These are phyloP conservation scores for Actinia tenebrosa DNA, from an alignment of 64 coral and sea anemone genomes.

Conservation along the genomic window DNA sequence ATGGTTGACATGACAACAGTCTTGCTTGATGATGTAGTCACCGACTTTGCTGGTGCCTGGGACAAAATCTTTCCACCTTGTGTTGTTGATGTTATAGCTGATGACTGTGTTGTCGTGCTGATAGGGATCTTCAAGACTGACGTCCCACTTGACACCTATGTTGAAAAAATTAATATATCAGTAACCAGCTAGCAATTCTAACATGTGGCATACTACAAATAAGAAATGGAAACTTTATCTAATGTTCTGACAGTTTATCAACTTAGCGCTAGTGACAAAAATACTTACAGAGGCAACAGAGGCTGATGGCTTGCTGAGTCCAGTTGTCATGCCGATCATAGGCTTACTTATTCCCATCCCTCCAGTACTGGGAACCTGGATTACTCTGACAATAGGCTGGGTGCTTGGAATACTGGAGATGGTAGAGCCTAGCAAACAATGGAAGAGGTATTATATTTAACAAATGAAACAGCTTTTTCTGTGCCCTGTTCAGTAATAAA, in stretches of 20 bases:
- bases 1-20: conserved; percentile 84
- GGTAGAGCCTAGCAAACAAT: neutral
- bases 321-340: conserved; percentile 68
- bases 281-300: neutral
- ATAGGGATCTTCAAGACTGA: neutral
- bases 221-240: too few relatives aligned
- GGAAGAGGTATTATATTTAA: too few relatives aligned
- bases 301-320: conserved; percentile 48
- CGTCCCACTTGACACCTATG: neutral
- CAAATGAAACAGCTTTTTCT: too few relatives aligned
- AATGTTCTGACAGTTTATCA: too few relatives aligned
- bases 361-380: conserved; percentile 76
- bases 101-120: neutral
- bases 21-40: conserved; percentile 46
- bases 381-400: conserved; percentile 73
- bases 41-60: neutral
- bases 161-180: neutral
- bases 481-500: too few relatives aligned
- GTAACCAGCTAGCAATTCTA: neutral
- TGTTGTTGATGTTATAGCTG: neutral
- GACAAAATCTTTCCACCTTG: neutral
- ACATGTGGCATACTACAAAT: neutral
- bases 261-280: neutral
- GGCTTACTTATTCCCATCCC: conserved; percentile 65
- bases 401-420: conserved; percentile 6